Evolutionary conservation across 2,113 vertebrate genomes (phyloP).

Genomic region (Burhinus bistriatus): DNA sequence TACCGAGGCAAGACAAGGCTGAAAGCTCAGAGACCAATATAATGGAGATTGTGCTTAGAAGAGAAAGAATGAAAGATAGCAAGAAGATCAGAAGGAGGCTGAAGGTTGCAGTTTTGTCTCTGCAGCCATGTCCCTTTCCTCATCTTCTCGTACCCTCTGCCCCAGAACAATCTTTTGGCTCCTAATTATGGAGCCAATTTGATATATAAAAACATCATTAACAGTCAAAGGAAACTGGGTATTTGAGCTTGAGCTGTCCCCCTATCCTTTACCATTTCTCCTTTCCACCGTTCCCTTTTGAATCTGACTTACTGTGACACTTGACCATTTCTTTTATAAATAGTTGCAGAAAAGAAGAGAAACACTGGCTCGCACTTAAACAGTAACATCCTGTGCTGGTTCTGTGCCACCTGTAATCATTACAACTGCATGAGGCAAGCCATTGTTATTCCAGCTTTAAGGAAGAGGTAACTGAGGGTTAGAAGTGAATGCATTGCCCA

Average conservation of each 20-base stretch:
- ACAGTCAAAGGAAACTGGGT: neutral
- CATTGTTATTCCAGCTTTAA: neutral
- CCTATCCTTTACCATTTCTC: neutral
- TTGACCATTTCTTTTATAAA: neutral
- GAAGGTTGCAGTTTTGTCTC: neutral
- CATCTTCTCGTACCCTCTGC: accelerated
- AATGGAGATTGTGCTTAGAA: neutral
- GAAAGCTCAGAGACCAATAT: accelerated
- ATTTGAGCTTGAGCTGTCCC: neutral
- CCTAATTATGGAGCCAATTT: neutral
- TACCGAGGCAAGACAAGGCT: accelerated
- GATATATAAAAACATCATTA: neutral
- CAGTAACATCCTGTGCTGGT: neutral
- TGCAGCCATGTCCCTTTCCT: neutral
- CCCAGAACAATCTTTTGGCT: accelerated
- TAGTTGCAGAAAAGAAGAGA: neutral
- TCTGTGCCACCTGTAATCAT: neutral
- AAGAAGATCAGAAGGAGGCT: neutral
- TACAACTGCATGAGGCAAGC: neutral
- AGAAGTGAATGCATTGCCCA: neutral
- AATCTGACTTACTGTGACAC: neutral
- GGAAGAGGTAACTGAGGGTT: neutral
- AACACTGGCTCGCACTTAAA: accelerated
- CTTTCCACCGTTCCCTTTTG: neutral
- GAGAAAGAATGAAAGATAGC: accelerated